Base-by-base conservation (phyloP, 92 coral and sea anemone genomes). In the Epizoanthus stellaris region DNA sequence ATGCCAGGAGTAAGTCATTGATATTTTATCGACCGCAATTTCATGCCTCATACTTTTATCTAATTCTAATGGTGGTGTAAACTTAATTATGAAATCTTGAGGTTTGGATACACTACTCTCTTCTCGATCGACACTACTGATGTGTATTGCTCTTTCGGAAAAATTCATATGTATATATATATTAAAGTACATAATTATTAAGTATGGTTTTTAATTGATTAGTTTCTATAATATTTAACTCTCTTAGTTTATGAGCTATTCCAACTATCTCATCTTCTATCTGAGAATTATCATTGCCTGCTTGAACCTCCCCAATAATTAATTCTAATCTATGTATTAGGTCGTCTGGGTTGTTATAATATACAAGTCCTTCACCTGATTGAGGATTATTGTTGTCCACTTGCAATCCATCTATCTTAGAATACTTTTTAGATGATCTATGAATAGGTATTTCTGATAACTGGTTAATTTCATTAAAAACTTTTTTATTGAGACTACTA, bases 1-100 rank as follows among this genome's bases (percentile, higher is more conserved):
- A 42, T 87, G 77, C 90, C 90, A 87, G 0, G 47, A 12, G 34
- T 82, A 81, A 0, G 90, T 87, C 90, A 87, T 81, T 0, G 62
- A 1, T 1, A 87, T 19, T 14, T 70, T 25, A 58, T 87, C 83
- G 3, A 88, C 63, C 6, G 80, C 85, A 0, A 88, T 56, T n/a
- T 88, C 80, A 76, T 88, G 91, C 19, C 3, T 5, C 71, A 67
- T 56, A 72, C 62, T 42, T 0, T 14, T 30, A 49, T 65, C 39
- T 3, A 82, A 69, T 5, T 67, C 17, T 2, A 82, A 5, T 4
- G 34, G 40, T 45, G 88, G 88, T 58, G 16, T 38, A 47, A 88
- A 82, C 57, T 83, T 81, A 1, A 87, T 73, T 1, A 36, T 64
- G 39, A 87, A 87, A 39, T 87, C 90, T 2, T 73, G 62, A 0